Evolutionary conservation across 1,140 invertebrate genomes (phyloP).

Genomic region (Nebria ingens): DNA sequence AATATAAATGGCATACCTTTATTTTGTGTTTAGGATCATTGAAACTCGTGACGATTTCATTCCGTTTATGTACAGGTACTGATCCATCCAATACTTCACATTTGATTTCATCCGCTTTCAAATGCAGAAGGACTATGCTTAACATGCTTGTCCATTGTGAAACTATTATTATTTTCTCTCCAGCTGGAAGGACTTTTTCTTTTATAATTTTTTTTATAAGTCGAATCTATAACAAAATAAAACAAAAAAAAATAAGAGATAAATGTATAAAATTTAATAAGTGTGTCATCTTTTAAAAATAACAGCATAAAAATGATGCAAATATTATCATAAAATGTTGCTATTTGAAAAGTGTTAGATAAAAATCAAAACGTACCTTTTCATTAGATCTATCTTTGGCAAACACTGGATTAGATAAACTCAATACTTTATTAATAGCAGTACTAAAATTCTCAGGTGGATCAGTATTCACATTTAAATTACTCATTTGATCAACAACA

Average conservation of each 20-base stretch:
- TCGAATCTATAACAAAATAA: constrained; percentile 39
- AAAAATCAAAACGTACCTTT: too few relatives aligned
- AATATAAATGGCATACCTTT: constrained; percentile 31
- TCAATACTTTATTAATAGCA: constrained; percentile 44
- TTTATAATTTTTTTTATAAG: constrained; percentile 47
- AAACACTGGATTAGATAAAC: constrained; percentile 60
- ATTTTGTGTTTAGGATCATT: constrained; percentile 48
- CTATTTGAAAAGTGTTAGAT: too few relatives aligned
- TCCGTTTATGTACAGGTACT: constrained; percentile 49
- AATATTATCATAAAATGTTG: constrained; percentile 12
- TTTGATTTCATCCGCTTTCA: constrained; percentile 40
- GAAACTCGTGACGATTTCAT: constrained; percentile 56
- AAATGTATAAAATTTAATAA: too few relatives aligned
- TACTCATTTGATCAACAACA: too few relatives aligned
- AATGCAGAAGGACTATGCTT: constrained; percentile 50
- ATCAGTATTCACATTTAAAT: constrained; percentile 14
- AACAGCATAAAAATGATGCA: too few relatives aligned
- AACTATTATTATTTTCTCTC: constrained; percentile 73
- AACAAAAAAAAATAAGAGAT: not conserved
- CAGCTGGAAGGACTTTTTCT: constrained; percentile 40
- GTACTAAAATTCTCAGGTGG: constrained; percentile 19
- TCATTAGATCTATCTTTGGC: constrained; percentile 43
- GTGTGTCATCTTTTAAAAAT: too few relatives aligned
- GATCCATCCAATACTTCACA: constrained; percentile 56
- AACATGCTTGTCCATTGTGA: constrained; percentile 80